Evolutionary conservation across 2,113 vertebrate genomes (phyloP).

Genomic region (Corvus moneduloides): DNA sequence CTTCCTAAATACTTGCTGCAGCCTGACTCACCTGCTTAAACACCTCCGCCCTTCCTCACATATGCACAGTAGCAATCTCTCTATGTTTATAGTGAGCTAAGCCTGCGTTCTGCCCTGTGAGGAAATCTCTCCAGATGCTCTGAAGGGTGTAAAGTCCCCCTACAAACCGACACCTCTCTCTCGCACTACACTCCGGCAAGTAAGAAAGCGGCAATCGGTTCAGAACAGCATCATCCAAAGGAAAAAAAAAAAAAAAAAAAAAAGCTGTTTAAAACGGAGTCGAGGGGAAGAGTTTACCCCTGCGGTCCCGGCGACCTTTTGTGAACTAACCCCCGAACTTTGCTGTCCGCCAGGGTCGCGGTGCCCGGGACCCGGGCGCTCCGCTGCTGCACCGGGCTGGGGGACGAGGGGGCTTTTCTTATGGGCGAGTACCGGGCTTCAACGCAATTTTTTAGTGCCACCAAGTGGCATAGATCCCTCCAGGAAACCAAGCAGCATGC

Average conservation of each 20-base stretch:
- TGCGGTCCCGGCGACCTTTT: background rate
- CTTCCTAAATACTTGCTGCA: constrained; percentile 27
- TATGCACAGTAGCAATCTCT: background rate
- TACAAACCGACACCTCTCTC: background rate
- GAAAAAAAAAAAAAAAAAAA: too few species aligned
- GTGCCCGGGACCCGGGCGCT: background rate
- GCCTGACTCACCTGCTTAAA: background rate
- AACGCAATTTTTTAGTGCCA: constrained; percentile 79
- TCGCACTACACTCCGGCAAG: background rate
- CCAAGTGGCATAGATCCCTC: constrained; percentile 75
- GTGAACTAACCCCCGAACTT: background rate
- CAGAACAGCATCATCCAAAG: background rate
- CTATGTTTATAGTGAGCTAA: background rate
- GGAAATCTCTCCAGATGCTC: background rate
- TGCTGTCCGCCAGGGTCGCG: background rate
- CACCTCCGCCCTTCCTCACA: background rate
- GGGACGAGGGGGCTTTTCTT: background rate
- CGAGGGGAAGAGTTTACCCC: background rate
- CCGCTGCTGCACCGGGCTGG: background rate
- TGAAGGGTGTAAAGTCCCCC: background rate
- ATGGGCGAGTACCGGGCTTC: background rate
- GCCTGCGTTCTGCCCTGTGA: background rate
- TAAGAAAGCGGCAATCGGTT: background rate
- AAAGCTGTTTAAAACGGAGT: background rate
- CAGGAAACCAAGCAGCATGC: constrained; percentile 51